A percentile compares a stretch with the other conserved stretches of the same genome.
phyloP scores from a whole-genome alignment of 2,113 vertebrate genomes.

The Sapajus apella region DNA sequence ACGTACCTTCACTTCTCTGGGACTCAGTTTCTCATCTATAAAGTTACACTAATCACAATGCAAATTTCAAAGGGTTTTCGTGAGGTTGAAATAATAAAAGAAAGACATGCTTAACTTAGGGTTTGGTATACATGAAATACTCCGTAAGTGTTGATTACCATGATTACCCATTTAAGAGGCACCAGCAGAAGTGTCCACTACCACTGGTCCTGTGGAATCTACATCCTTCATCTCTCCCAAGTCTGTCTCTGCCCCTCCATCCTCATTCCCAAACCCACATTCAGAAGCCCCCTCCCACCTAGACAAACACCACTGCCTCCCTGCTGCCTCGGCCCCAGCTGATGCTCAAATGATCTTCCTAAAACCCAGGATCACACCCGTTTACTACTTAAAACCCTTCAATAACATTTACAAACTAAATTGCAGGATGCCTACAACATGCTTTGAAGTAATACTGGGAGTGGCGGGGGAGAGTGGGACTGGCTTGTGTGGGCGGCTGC shows the following conservation, averaged over 20 bases:
- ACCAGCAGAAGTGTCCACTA: fast-evolving
- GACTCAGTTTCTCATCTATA: not conserved
- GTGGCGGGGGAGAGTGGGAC: fast-evolving
- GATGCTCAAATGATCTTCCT: not conserved
- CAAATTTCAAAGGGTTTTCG: not conserved
- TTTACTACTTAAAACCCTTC: not conserved
- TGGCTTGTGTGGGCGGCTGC: not conserved
- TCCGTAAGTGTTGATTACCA: not conserved
- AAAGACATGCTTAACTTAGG: not conserved
- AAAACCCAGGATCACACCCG: not conserved
- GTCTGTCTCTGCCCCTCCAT: not conserved
- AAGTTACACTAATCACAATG: not conserved
- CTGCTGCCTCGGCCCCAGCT: too few relatives aligned
- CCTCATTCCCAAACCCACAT: fast-evolving
- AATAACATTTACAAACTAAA: not conserved
- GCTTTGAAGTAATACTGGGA: fast-evolving
- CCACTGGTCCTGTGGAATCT: not conserved
- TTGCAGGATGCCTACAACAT: not conserved
- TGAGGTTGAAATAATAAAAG: not conserved
- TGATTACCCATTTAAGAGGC: not conserved
- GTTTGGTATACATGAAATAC: fast-evolving
- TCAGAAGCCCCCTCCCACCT: not conserved
- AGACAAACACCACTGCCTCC: not conserved
- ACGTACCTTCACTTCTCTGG: not conserved
- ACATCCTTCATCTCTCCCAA: not conserved